Conservation (phyloP, 2,797 vertebrate species). For the Gobio occitaniae region DNA sequence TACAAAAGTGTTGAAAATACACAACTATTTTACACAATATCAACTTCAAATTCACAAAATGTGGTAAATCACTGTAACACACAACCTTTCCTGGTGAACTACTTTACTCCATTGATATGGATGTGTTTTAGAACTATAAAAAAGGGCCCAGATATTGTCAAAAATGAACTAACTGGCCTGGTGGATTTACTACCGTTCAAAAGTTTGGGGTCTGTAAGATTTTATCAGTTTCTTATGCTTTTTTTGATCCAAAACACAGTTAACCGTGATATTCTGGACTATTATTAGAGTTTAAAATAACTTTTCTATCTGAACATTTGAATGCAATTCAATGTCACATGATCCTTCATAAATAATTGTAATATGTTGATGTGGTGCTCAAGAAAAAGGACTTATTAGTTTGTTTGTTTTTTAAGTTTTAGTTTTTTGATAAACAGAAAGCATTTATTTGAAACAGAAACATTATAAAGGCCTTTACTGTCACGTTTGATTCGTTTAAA, state of each 20-base stretch:
- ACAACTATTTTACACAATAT: not conserved
- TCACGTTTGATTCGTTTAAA: not conserved
- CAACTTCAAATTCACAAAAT: not conserved
- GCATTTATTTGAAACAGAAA: not conserved
- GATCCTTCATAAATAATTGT: not conserved
- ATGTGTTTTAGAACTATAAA: not conserved
- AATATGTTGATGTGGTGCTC: not conserved
- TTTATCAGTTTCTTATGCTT: not conserved
- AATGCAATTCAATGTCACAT: not conserved
- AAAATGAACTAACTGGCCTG: not conserved
- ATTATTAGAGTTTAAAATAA: not conserved
- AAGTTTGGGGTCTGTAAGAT: not conserved
- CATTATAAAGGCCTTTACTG: not conserved
- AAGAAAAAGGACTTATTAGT: not conserved
- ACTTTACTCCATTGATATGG: not conserved
- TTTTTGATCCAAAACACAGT: not conserved
- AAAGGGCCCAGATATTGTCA: not conserved
- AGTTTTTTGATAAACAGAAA: not conserved
- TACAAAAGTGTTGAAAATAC: slow-evolving; percentile 2
- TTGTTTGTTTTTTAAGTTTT: not conserved
- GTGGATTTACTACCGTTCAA: not conserved
- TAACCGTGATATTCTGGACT: not conserved
- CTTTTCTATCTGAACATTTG: not conserved
- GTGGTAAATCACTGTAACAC: not conserved
- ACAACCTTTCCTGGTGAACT: not conserved